Evolutionary conservation across 2,113 vertebrate species (phyloP).

Genomic region (Chunga burmeisteri): DNA sequence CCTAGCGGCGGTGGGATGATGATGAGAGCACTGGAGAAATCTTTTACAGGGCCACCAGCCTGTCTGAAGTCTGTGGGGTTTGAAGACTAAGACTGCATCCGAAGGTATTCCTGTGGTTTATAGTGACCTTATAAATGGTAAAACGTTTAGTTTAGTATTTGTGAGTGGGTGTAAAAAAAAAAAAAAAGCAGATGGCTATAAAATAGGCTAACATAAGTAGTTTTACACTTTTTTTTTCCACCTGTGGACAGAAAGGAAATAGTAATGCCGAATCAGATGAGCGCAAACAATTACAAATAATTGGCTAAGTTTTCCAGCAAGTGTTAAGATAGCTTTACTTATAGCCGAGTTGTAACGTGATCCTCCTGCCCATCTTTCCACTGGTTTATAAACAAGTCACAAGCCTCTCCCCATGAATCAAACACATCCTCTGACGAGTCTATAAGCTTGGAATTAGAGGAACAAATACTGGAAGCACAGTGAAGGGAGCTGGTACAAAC

Average conservation of each 20-base stretch:
- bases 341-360: constrained; percentile 92
- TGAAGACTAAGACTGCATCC: constrained; percentile 14
- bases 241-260: constrained; percentile 21
- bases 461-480: constrained; percentile 92
- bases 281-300: constrained; percentile 61
- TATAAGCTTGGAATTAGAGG: constrained; percentile 92
- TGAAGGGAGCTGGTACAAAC: constrained; percentile 91
- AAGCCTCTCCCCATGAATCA: constrained; percentile 91
- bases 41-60: constrained; percentile 5
- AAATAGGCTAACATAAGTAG: constrained; percentile 1
- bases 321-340: constrained; percentile 64
- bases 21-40: background rate
- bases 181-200: constrained; percentile 26
- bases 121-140: background rate
- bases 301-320: constrained; percentile 47
- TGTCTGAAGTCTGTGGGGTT: background rate
- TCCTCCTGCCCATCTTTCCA: constrained; percentile 91
- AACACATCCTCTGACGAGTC: constrained; percentile 93
- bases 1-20: background rate
- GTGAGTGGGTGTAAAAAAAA: background rate
- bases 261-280: constrained; percentile 44
- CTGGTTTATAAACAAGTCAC: constrained; percentile 88
- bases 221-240: background rate
- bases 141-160: constrained; percentile 28
- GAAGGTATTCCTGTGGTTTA: constrained; percentile 43